These are phyloP conservation scores for Strigamia crassipes DNA, from an alignment of 2,888 invertebrate species.

Conservation along the genomic window DNA sequence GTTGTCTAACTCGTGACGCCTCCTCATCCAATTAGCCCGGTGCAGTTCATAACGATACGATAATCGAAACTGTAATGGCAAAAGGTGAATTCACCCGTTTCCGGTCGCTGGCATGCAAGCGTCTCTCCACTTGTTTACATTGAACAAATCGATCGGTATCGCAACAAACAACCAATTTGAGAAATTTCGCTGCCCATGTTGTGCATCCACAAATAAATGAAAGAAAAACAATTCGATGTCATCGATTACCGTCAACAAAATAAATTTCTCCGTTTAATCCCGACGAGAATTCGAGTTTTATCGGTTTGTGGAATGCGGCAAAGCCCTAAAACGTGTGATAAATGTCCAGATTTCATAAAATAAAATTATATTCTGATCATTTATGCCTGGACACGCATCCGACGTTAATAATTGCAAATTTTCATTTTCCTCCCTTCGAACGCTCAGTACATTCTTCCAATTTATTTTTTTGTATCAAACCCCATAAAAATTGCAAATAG, in stretches of 20 bases:
- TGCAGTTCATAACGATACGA: conserved; percentile 37
- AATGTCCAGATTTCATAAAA: background rate
- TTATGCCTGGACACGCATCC: background rate
- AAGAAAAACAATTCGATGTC: no score
- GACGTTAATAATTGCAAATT: conserved; percentile 1
- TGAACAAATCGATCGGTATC: background rate
- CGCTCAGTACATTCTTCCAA: background rate
- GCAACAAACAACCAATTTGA: no score
- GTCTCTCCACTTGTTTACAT: background rate
- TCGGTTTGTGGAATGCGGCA: no score
- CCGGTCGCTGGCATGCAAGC: background rate
- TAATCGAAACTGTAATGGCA: conserved; percentile 13
- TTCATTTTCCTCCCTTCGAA: background rate
- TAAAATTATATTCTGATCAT: background rate
- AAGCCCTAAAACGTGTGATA: background rate
- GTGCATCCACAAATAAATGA: no score
- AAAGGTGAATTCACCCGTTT: conserved; percentile 19
- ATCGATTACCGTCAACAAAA: no score
- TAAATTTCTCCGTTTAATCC: no score
- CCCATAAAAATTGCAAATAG: conserved; percentile 7
- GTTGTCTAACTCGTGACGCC: conserved; percentile 42
- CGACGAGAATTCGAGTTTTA: no score
- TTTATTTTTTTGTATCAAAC: background rate
- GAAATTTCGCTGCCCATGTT: no score
- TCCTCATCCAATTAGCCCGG: conserved; percentile 40